Percentiles rank a stretch among this genome's conserved stretches.
Conservation (phyloP, 2,888 invertebrate genomes). For the Actias luna region DNA sequence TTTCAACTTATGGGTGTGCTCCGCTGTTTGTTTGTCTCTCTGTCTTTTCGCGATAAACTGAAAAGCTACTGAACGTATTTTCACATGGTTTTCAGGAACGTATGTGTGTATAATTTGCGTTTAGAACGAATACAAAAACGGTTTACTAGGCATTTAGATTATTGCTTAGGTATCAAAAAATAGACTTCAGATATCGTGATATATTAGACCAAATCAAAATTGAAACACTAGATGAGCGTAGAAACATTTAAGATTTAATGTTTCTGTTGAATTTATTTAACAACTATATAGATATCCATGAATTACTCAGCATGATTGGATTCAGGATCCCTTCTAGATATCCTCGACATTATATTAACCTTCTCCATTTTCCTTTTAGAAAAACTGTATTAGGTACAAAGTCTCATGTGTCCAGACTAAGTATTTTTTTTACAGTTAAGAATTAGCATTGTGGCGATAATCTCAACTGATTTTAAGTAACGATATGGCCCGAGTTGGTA, state of each 20-base stretch:
- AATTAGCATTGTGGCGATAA: no score
- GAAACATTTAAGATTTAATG: background rate
- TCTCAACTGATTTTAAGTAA: no score
- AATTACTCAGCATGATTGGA: background rate
- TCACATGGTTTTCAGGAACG: no score
- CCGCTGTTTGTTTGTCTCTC: no score
- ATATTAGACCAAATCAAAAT: background rate
- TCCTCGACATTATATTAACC: background rate
- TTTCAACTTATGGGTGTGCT: no score
- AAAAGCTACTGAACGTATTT: no score
- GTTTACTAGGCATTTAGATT: background rate
- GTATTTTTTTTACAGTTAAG: no score
- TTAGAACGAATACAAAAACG: background rate
- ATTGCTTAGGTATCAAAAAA: background rate
- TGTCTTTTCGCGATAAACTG: no score
- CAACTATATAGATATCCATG: background rate
- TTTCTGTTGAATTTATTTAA: background rate
- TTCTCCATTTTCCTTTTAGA: background rate
- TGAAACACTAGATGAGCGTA: background rate
- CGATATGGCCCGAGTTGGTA: no score
- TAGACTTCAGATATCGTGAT: background rate
- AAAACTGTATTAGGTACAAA: background rate
- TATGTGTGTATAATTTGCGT: no score
- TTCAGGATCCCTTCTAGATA: background rate
- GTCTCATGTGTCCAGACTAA: no score